Evolutionary conservation across 2,797 vertebrate species (phyloP).

Genomic region (Acropternis orthonyx): DNA sequence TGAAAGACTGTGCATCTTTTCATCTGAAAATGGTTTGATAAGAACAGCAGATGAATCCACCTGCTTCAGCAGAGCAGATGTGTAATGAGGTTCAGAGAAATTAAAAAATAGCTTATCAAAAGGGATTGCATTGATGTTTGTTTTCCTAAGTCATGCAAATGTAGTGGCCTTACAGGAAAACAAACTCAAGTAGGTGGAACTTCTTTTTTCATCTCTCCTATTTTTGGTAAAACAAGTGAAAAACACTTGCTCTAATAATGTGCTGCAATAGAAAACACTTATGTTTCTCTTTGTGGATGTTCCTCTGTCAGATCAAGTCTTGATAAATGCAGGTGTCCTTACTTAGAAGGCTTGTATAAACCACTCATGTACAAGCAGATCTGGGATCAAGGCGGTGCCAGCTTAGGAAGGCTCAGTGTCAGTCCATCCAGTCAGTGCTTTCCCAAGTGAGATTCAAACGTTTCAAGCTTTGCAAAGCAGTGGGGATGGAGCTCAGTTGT

Average conservation of each 20-base stretch:
- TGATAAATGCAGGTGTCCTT: not conserved
- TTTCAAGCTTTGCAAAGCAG: not conserved
- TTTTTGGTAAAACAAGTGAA: not conserved
- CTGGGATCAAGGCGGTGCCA: not conserved
- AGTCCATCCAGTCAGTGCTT: not conserved
- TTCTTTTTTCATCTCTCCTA: not conserved
- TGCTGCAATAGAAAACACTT: not conserved
- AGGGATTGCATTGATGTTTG: not conserved
- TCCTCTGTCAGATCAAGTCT: not conserved
- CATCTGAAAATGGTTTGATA: not conserved
- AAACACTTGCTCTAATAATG: not conserved
- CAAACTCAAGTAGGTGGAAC: not conserved
- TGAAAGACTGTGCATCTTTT: not conserved
- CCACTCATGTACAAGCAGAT: not conserved
- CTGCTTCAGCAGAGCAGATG: conserved; percentile 6
- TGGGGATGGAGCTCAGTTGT: not conserved
- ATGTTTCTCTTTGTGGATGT: not conserved
- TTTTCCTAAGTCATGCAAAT: not conserved
- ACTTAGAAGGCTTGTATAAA: not conserved
- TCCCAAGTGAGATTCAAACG: not conserved
- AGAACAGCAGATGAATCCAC: not conserved
- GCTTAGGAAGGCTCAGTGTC: not conserved
- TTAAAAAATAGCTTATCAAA: not conserved
- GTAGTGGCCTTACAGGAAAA: not conserved
- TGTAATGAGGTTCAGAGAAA: not conserved